A percentile compares a stretch with the other conserved stretches of the same genome.
Conservation (phyloP, 1,140 invertebrate species). For the Phortica variegata region DNA sequence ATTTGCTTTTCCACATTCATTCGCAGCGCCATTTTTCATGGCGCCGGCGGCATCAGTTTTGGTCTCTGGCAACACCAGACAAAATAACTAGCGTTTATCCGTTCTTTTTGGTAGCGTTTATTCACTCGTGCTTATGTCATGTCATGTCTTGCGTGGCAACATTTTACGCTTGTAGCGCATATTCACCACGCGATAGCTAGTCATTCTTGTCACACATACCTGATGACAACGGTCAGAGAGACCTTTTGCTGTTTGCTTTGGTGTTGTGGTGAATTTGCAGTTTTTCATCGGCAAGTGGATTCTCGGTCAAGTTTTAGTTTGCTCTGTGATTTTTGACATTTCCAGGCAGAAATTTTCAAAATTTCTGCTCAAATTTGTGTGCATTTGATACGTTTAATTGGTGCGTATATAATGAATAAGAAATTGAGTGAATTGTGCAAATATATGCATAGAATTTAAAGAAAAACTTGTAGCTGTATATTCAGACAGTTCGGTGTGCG, state of each 20-base stretch:
- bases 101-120: too few relatives aligned
- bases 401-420: slow-evolving; percentile 36
- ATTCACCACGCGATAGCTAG: slow-evolving; percentile 19
- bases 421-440: slow-evolving; percentile 8
- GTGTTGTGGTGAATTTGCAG: slow-evolving; percentile 40
- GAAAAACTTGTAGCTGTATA: slow-evolving; percentile 18
- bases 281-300: slow-evolving; percentile 51
- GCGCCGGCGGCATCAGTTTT: too few relatives aligned
- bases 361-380: slow-evolving; percentile 45
- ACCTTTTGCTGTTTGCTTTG: not conserved
- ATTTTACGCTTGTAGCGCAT: slow-evolving; percentile 17
- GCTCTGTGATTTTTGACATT: slow-evolving; percentile 57
- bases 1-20: not conserved
- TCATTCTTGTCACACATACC: slow-evolving; percentile 16
- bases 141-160: slow-evolving; percentile 38
- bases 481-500: too few relatives aligned
- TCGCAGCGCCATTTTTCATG: too few relatives aligned
- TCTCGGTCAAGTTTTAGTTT: slow-evolving; percentile 52
- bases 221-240: slow-evolving; percentile 19
- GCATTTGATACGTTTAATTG: slow-evolving; percentile 41
- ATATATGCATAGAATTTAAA: not conserved
- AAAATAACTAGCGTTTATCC: too few relatives aligned
- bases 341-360: slow-evolving; percentile 48
- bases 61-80: too few relatives aligned
- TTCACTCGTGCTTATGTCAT: too few relatives aligned